These are phyloP conservation scores for Bungarus multicinctus DNA, from an alignment of 2,113 vertebrate species.

Conservation along the genomic window DNA sequence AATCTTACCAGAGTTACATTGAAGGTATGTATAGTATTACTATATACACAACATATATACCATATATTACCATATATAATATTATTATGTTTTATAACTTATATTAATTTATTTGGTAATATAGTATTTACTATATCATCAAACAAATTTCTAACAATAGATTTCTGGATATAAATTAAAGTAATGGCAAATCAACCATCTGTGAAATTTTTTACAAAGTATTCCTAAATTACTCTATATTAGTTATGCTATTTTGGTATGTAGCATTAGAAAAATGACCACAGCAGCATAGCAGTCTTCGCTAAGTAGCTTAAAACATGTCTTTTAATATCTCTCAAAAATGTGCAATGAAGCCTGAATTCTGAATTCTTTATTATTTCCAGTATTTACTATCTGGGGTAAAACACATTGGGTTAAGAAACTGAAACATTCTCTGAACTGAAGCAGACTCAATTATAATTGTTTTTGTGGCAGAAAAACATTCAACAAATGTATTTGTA, in stretches of 20 bases:
- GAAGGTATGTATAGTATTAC: neutral
- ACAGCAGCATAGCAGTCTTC: neutral
- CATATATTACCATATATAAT: neutral
- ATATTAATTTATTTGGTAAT: neutral
- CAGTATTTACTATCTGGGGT: neutral
- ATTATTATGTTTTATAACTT: neutral
- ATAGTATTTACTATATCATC: neutral
- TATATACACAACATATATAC: neutral
- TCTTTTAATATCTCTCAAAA: conserved; percentile 8
- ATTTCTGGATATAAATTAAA: neutral
- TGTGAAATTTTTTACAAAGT: neutral
- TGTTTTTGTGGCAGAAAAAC: neutral
- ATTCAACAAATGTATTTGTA: neutral
- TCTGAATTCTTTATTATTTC: conserved; percentile 15
- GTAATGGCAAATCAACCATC: neutral
- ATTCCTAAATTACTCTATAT: neutral
- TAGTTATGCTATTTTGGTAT: neutral
- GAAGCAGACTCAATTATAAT: neutral
- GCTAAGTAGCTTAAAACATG: neutral
- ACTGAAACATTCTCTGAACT: neutral
- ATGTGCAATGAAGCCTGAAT: neutral
- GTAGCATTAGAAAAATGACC: neutral
- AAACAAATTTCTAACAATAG: neutral
- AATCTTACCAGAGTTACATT: neutral
- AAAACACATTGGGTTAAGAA: neutral